These are phyloP conservation scores for Macaria notata DNA, from an alignment of 2,888 invertebrate species.

Conservation along the genomic window DNA sequence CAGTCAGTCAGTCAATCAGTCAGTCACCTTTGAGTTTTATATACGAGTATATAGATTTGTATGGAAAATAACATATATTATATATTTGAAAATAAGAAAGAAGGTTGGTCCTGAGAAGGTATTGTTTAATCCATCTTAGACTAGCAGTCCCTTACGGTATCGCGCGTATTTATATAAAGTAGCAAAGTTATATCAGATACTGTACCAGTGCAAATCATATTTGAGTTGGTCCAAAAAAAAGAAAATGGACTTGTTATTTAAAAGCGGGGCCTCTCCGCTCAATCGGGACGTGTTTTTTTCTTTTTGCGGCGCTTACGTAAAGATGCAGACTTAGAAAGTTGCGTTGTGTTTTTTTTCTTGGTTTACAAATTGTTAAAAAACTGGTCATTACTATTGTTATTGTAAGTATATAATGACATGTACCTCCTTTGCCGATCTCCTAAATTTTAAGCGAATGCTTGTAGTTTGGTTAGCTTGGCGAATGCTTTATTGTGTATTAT, in stretches of 20 bases:
- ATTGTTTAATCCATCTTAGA: too few species aligned
- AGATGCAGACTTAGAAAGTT: conserved; percentile 36
- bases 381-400: conserved; percentile 32
- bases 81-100: too few species aligned
- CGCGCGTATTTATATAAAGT: too few species aligned
- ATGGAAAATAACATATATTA: too few species aligned
- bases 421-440: conserved; percentile 15
- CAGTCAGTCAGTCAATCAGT: too few species aligned
- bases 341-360: conserved; percentile 29
- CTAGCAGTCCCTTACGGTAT: too few species aligned
- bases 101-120: too few species aligned
- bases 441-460: conserved; percentile 21
- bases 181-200: background rate
- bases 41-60: too few species aligned
- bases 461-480: conserved; percentile 19
- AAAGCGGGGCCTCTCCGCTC: conserved; percentile 16
- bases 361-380: conserved; percentile 31
- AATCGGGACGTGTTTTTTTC: conserved; percentile 23
- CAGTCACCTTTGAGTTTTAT: too few species aligned
- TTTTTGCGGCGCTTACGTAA: conserved; percentile 34
- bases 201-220: background rate
- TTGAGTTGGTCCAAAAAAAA: conserved; percentile 2
- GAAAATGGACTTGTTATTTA: conserved; percentile 5
- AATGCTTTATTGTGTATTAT: conserved; percentile 28
- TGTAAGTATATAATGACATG: conserved; percentile 19